These are phyloP conservation scores for Drosophila obscura DNA, from an alignment of 1,140 invertebrate species.

Conservation along the genomic window DNA sequence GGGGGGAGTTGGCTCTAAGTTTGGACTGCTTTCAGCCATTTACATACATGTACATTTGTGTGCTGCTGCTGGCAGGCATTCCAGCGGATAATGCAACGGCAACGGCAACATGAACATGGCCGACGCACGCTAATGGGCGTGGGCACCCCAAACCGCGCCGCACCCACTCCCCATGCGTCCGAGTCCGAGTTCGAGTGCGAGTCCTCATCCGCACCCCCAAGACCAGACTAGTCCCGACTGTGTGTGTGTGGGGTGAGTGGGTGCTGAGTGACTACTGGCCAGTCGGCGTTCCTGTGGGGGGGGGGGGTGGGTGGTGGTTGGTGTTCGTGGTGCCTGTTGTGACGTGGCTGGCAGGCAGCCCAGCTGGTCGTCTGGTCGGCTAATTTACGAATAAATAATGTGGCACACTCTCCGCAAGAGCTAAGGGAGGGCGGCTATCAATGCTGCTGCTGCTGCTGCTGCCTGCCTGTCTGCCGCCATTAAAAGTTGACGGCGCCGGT, in stretches of 20 bases:
- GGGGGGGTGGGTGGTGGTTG: neutral
- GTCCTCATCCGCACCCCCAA: neutral
- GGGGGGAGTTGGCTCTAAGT: constrained; percentile 17
- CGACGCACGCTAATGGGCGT: constrained; percentile 69
- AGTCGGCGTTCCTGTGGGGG: constrained; percentile 29
- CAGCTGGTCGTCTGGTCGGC: constrained; percentile 50
- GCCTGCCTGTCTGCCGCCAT: constrained; percentile 14
- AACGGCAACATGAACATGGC: constrained; percentile 56
- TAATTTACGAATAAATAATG: constrained; percentile 74
- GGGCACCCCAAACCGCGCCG: constrained; percentile 22
- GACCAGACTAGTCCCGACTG: neutral
- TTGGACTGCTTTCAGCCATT: constrained; percentile 22
- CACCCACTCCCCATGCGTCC: constrained; percentile 1
- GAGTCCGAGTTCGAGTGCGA: neutral
- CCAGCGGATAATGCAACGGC: constrained; percentile 34
- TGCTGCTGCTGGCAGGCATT: constrained; percentile 32
- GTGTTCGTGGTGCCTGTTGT: constrained; percentile 27
- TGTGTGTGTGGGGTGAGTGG: constrained; percentile 53
- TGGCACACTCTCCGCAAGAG: constrained; percentile 17
- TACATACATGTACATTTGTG: too few species aligned
- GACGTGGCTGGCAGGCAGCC: constrained; percentile 51
- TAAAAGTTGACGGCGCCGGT: constrained; percentile 54
- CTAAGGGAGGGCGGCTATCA: constrained; percentile 22
- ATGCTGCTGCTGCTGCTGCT: neutral
- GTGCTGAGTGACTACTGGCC: constrained; percentile 55